Base-by-base conservation (phyloP, 2,113 vertebrate species). In the Marcusenius ussheri region DNA sequence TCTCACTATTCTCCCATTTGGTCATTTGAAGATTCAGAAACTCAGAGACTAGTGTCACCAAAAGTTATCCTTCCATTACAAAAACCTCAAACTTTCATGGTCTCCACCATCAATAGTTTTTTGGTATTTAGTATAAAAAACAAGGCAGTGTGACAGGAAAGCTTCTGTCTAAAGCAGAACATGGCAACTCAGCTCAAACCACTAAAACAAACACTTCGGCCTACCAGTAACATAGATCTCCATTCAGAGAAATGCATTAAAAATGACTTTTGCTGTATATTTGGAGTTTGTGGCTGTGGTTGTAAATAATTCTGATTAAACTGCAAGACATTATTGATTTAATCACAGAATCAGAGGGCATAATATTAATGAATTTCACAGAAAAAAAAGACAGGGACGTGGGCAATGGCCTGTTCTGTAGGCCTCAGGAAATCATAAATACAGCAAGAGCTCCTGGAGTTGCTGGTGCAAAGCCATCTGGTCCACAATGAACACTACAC, bases 281-380 rank as follows among this genome's bases (percentile, higher is more conserved):
- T 21, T 80, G 74, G 35, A 89, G 27, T 39, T 31, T 50, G 77
- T 9, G 27, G n/a, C 56, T 66, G 88, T 15, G 50, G 49, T 50
- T 24, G 51, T 53, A 50, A 50, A 80, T 49, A 80, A 80, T 80
- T 80, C 17, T 35, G 35, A 80, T 39, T 42, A 19, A 80, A 80
- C 74, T 80, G 35, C 74, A 42, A 70, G 35, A 80, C 31, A 35
- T 39, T 53, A 89, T 56, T 56, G 35, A 39, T 62, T 58, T 88
- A 56, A 80, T 49, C 66, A 89, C 46, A 80, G n/a, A 83, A 50
- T 89, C 47, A 83, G 70, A 74, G 11, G 9, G 88, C 27, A 42
- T 58, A 46, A 88, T 24, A 88, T 88, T 42, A 89, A 83, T 83
- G 46, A 56, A 89, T 42, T 42, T 42, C 85, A 27, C 15, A 80